These are phyloP conservation scores for Anastrepha ludens DNA, from an alignment of 1,140 invertebrate genomes.

Conservation along the genomic window DNA sequence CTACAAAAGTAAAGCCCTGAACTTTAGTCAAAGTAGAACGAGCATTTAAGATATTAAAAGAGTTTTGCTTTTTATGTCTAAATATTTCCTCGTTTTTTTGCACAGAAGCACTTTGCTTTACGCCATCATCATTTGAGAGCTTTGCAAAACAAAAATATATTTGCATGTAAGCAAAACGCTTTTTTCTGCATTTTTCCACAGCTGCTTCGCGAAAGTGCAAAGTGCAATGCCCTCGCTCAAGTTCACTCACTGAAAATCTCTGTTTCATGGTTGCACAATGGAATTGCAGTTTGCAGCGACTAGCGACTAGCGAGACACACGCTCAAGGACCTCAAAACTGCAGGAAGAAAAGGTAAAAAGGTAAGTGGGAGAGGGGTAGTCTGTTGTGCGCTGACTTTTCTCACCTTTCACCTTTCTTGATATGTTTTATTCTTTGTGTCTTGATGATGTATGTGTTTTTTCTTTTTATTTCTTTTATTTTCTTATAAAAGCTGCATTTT, in stretches of 20 bases:
- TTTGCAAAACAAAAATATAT: background rate
- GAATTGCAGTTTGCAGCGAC: background rate
- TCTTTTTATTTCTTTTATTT: slow-evolving; percentile 26
- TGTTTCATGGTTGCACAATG: slow-evolving; percentile 8
- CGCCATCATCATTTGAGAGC: background rate
- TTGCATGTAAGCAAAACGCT: background rate
- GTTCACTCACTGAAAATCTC: slow-evolving; percentile 27
- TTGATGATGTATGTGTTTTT: background rate
- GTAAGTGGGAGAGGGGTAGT: background rate
- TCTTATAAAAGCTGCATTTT: background rate
- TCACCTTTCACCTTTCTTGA: slow-evolving; percentile 23
- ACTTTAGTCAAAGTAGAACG: slow-evolving; percentile 38
- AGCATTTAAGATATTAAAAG: slow-evolving; percentile 39
- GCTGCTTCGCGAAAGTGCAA: slow-evolving; percentile 7
- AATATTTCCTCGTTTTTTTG: background rate
- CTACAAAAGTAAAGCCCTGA: slow-evolving; percentile 9
- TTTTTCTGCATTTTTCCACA: background rate
- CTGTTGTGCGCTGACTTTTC: background rate
- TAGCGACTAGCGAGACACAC: background rate
- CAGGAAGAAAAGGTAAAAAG: background rate
- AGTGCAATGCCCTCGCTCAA: slow-evolving; percentile 30
- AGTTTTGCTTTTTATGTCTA: background rate
- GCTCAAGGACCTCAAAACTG: background rate
- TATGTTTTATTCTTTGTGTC: slow-evolving; percentile 8
- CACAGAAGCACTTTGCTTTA: background rate